Evolutionary conservation across 1,140 invertebrate genomes (phyloP).

Genomic region (Ips nitidus): DNA sequence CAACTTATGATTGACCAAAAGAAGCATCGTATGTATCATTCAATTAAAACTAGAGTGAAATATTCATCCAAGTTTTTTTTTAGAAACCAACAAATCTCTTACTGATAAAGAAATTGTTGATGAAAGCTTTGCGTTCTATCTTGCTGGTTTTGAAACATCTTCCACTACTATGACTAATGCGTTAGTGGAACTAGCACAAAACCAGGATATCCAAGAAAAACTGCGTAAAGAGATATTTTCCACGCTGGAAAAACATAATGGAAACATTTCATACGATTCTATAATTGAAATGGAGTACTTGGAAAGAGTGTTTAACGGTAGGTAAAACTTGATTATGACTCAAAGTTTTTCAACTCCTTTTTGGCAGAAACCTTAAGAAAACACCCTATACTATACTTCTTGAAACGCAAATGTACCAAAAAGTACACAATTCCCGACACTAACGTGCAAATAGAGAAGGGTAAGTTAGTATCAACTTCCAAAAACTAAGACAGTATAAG

Average conservation of each 20-base stretch:
- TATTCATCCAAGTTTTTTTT: not conserved
- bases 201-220: constrained; percentile 59
- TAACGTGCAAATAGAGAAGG: constrained; percentile 34
- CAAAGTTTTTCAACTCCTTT: not conserved
- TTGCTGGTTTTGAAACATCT: constrained; percentile 66
- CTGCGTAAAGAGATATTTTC: constrained; percentile 57
- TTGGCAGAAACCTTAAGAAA: constrained; percentile 40
- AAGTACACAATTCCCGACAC: constrained; percentile 51
- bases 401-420: constrained; percentile 49
- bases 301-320: constrained; percentile 52
- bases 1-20: constrained; percentile 52
- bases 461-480: too few species aligned
- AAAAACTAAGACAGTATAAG: too few species aligned
- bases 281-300: constrained; percentile 52
- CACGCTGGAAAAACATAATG: constrained; percentile 49
- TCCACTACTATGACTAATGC: constrained; percentile 58
- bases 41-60: not conserved
- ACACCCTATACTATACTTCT: constrained; percentile 32
- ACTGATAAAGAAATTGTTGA: constrained; percentile 48
- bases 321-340: constrained; percentile 1
- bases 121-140: constrained; percentile 58
- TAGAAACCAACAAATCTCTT: constrained; percentile 7
- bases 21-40: constrained; percentile 4
- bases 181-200: constrained; percentile 57
- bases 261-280: constrained; percentile 56